Percentiles rank a stretch among this genome's conserved stretches.
phyloP scores from a whole-genome alignment of 2,797 vertebrate genomes.

The Ibycter americanus region DNA sequence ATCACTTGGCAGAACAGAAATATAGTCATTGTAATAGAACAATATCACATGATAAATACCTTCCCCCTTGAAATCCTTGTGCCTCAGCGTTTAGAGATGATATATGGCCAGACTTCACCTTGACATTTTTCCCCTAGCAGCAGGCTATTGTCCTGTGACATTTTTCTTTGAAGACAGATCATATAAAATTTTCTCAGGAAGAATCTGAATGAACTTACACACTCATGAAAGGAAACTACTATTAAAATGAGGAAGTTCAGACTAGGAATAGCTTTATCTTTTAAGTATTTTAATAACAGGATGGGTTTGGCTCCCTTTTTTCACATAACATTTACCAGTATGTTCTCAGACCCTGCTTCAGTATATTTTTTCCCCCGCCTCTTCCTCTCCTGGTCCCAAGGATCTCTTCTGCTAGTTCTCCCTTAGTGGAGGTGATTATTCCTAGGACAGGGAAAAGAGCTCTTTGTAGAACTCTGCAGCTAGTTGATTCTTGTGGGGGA shows the following conservation, averaged over 20 bases:
- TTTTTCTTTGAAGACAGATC: conserved; percentile 8
- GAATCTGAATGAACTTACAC: neutral
- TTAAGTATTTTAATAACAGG: neutral
- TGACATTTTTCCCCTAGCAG: conserved; percentile 40
- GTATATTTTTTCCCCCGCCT: neutral
- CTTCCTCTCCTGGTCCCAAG: neutral
- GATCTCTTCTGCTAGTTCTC: neutral
- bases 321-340: neutral
- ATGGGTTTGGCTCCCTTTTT: neutral
- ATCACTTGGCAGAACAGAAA: conserved; percentile 67
- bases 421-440: neutral
- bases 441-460: neutral
- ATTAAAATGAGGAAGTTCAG: neutral
- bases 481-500: neutral
- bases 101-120: conserved; percentile 51
- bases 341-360: neutral
- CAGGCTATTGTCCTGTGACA: conserved; percentile 26
- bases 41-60: conserved; percentile 75
- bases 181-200: neutral
- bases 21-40: conserved; percentile 69
- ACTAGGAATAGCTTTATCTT: neutral
- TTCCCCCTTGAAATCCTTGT: conserved; percentile 63
- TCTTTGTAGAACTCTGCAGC: neutral
- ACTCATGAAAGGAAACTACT: neutral
- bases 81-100: conserved; percentile 51